Base-by-base conservation (phyloP, 2,888 invertebrate species). In the Chrysomela aeneicollis region DNA sequence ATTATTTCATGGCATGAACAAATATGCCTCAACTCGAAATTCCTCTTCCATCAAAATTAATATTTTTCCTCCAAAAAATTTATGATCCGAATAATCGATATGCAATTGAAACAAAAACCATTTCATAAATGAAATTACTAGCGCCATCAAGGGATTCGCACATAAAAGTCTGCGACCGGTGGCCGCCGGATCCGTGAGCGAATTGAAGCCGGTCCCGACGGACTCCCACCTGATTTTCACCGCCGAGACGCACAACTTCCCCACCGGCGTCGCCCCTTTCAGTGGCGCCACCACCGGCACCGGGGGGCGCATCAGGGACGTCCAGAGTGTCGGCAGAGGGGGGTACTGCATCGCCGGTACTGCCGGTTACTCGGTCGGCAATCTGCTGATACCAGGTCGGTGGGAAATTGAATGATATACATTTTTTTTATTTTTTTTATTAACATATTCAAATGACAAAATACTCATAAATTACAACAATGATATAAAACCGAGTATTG, bases 171-270 rank as follows among this genome's bases (percentile, higher is more conserved):
- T 97, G 22, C 84, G 88, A 17, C 94, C 97, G 0, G 81, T 79
- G 1, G 84, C 87, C 64, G 89, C 96, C 0, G 87, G 90, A 1
- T 83, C 84, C 68, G 86, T 94, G 1, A 86, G 90, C 59, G 80
- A 86, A 61, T 85, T 91, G 59, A 71, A 76, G 51, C 74, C 85
- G 50, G 83, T 86, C 50, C 78, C 83, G 10, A 85, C 88, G 0
- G 86, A 89, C 15, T 91, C 93, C 0, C 95, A 98, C 82, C 89
- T 98, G 42, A 95, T 97, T 77, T 98, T 98, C 79, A 98, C 98
- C 0, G 98, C 98, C 0, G 98, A 99, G 85, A 99, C 98, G 0
- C 98, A 99, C 83, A 98, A 98, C 81, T 98, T 98, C 87, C 97
- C 97, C 0, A 97, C 97, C 0, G 96, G 97, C 0, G 97, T 98